Evolutionary conservation across 2,888 invertebrate species (phyloP), one percentile per base, ranked within the genome.

Genomic region (Alcis repandata): DNA sequence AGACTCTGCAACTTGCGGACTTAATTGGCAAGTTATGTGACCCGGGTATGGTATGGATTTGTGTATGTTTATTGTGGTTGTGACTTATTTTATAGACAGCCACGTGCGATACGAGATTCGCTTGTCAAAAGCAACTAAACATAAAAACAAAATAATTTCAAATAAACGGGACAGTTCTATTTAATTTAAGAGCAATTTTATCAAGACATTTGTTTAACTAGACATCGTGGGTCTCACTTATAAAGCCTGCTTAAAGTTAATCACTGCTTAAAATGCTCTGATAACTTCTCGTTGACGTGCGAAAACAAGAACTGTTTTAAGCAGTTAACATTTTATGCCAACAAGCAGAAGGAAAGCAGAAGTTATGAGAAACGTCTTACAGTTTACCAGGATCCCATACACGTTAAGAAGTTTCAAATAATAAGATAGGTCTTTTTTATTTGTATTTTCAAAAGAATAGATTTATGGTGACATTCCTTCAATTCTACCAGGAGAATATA

Each of bases 401-500:
- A 36, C 19, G 48, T 17, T n/a, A 40, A 11, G 20, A 27, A 41
- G 40, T 19, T 49, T n/a, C 13, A 48, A 20, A 7, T 1, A 19
- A 22, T 46, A 8, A 2, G 13, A 8, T 8, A 1, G 11, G 2
- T 11, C 22, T 46, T 46, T 33, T 33, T 19, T n/a, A 27, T 1
- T 19, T 3, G 17, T 15, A 36, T 19, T 41, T 33, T n/a, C 51
- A 57, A 63, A 71, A 71, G 69, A 72, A 73, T 64, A 69, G 68
- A 69, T 67, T 56, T 56, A 69, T 57, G 63, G 59, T 71, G 72
- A 75, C 67, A 72, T 68, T 69, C 67, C 69, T 73, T 68, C 22
- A 17, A 40, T 45, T 54, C n/a, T 72, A 75, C 73, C 58, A 73
- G 71, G 71, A 51, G 8, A 52, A 15, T 58, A 75, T 68, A 52